A percentile compares a stretch with the other conserved stretches of the same genome.
Conservation (phyloP, 2,888 invertebrate species). For the Diarsia brunnea region DNA sequence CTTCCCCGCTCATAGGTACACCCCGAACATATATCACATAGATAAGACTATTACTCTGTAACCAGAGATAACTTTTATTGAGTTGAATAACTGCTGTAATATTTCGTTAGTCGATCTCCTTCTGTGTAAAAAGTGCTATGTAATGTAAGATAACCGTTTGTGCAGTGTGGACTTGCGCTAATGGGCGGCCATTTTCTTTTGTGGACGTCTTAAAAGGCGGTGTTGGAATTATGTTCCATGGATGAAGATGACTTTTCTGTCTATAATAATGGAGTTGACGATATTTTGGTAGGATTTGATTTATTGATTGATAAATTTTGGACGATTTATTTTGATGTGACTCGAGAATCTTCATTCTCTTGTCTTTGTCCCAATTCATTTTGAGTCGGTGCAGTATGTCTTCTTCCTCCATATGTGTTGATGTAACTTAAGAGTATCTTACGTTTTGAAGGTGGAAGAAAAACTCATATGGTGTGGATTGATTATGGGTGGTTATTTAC, state of each 20-base stretch:
- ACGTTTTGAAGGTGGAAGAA: background rate
- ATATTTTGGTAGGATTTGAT: background rate
- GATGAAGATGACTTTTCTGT: conserved; percentile 8
- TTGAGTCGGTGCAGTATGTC: too few species aligned
- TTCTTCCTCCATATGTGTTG: too few species aligned
- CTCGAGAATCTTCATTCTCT: background rate
- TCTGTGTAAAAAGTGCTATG: conserved; percentile 49
- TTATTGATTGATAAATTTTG: background rate
- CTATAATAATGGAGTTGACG: background rate
- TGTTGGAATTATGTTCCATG: conserved; percentile 18
- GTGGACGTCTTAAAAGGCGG: conserved; percentile 36
- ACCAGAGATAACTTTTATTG: conserved; percentile 66
- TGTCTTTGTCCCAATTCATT: background rate
- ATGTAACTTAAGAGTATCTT: background rate
- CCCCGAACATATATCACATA: conserved; percentile 65
- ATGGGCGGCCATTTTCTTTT: conserved; percentile 53
- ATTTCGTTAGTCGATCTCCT: conserved; percentile 56
- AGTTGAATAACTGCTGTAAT: conserved; percentile 63
- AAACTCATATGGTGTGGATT: background rate
- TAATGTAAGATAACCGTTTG: conserved; percentile 53
- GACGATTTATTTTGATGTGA: background rate
- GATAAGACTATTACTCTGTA: conserved; percentile 66
- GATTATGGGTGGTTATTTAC: background rate
- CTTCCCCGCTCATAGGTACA: conserved; percentile 53
- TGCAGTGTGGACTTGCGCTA: conserved; percentile 41